Evolutionary conservation across 2,888 invertebrate species (phyloP).

Genomic region (Idaea dimidiata): DNA sequence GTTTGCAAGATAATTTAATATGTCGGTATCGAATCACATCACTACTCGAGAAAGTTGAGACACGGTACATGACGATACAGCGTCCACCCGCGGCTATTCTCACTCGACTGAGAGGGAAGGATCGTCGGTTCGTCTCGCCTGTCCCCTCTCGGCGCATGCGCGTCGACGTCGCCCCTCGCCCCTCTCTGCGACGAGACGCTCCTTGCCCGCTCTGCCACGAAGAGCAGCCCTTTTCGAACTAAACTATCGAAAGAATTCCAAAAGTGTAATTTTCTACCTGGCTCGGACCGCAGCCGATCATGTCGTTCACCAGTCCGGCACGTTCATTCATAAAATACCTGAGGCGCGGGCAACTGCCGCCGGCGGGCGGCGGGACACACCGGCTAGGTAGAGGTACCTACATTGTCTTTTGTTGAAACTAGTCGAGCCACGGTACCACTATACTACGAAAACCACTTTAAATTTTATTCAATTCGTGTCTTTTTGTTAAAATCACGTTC

Average conservation of each 20-base stretch:
- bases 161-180: constrained; percentile 66
- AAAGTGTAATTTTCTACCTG: constrained; percentile 80
- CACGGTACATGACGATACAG: constrained; percentile 84
- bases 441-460: constrained; percentile 55
- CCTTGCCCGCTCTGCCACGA: constrained; percentile 63
- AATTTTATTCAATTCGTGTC: constrained; percentile 63
- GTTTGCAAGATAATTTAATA: constrained; percentile 48
- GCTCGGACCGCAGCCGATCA: constrained; percentile 65
- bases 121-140: constrained; percentile 67
- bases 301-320: constrained; percentile 67
- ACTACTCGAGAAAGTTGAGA: constrained; percentile 78
- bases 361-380: constrained; percentile 36
- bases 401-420: constrained; percentile 2
- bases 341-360: constrained; percentile 33
- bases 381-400: constrained; percentile 5
- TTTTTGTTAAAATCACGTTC: constrained; percentile 63
- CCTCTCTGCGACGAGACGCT: constrained; percentile 80
- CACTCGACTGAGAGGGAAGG: constrained; percentile 75
- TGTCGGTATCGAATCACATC: constrained; percentile 76
- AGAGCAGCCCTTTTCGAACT: constrained; percentile 70
- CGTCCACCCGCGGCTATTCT: constrained; percentile 65
- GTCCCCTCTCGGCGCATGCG: constrained; percentile 74
- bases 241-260: constrained; percentile 76
- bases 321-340: constrained; percentile 80
- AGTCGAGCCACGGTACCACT: constrained; percentile 32